Conservation (phyloP, 2,888 invertebrate species). For the Caradrina clavipalpis region DNA sequence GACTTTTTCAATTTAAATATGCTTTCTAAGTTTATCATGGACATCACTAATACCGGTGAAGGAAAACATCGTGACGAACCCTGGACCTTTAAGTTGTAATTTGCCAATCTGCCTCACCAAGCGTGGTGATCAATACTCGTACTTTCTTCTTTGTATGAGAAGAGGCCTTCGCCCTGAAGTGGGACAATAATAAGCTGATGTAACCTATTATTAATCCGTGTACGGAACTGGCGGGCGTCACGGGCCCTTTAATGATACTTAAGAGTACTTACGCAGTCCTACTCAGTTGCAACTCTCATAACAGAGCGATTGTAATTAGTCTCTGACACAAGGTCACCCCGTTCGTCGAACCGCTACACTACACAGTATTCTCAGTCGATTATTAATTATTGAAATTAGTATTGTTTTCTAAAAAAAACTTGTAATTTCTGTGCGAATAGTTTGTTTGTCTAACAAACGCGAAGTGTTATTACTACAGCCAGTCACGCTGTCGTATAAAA, state of each 20-base stretch:
- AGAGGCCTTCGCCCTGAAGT: no score
- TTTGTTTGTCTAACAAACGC: conserved; percentile 23
- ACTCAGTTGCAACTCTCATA: conserved; percentile 47
- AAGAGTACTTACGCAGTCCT: conserved; percentile 20
- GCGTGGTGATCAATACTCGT: no score
- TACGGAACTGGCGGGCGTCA: conserved; percentile 57
- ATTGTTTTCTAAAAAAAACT: conserved; percentile 26
- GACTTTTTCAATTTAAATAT: no score
- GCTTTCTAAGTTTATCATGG: no score
- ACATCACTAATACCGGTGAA: no score
- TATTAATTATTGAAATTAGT: conserved; percentile 34
- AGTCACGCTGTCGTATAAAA: conserved; percentile 18
- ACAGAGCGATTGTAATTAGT: conserved; percentile 63
- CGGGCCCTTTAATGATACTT: conserved; percentile 50
- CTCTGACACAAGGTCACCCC: conserved; percentile 58
- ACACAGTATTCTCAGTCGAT: conserved; percentile 30
- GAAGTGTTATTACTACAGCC: conserved; percentile 13
- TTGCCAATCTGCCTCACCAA: no score
- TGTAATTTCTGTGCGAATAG: conserved; percentile 6
- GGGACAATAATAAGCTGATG: no score
- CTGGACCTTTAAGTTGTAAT: no score
- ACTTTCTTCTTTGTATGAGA: no score
- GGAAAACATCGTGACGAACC: no score
- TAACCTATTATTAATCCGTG: no score
- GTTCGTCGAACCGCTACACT: conserved; percentile 46